Conservation (phyloP, 2,888 invertebrate genomes). For the Dolichopus griseipennis region DNA sequence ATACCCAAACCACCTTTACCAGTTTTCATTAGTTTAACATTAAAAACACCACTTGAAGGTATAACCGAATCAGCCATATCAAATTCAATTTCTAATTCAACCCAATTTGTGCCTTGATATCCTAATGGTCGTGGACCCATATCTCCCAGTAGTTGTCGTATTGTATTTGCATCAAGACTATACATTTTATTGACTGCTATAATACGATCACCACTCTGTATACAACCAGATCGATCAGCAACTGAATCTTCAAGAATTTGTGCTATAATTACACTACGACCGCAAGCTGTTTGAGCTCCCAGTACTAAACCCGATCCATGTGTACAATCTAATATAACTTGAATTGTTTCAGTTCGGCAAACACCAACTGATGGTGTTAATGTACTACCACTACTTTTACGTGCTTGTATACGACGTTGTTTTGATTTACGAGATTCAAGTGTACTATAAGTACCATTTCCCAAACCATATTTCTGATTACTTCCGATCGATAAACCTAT, state of each 20-base stretch:
- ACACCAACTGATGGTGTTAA: constrained; percentile 34
- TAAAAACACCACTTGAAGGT: constrained; percentile 82
- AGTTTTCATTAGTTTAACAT: constrained; percentile 70
- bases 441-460: constrained; percentile 44
- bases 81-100: constrained; percentile 76
- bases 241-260: constrained; percentile 40
- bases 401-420: constrained; percentile 19
- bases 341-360: constrained; percentile 41
- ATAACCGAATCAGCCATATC: constrained; percentile 87
- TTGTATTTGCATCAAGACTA: constrained; percentile 52
- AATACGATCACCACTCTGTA: constrained; percentile 73
- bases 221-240: constrained; percentile 57
- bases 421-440: constrained; percentile 48
- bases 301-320: constrained; percentile 42
- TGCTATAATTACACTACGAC: constrained; percentile 36
- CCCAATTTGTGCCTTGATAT: constrained; percentile 53
- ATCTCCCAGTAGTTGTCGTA: constrained; percentile 45
- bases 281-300: constrained; percentile 33
- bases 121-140: constrained; percentile 25
- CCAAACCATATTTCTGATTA: constrained; percentile 46
- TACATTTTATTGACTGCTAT: constrained; percentile 75
- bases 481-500: constrained; percentile 37
- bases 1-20: constrained; percentile 76
- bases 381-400: constrained; percentile 22
- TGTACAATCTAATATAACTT: constrained; percentile 41